phyloP scores from a whole-genome alignment of 2,888 invertebrate species.

The Pilophorus perplexus region DNA sequence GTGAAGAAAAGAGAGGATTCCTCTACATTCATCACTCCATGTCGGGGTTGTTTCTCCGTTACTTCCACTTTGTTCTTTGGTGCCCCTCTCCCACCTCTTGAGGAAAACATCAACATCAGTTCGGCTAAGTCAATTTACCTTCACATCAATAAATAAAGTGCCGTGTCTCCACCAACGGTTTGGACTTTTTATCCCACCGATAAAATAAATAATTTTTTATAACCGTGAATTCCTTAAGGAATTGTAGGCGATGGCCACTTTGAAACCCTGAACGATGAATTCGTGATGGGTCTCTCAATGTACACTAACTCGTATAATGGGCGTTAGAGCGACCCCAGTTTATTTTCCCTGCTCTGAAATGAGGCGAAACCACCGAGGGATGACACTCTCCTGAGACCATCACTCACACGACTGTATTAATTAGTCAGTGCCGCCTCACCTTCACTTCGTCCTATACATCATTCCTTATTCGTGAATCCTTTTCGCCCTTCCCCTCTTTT shows the following conservation, averaged over 20 bases:
- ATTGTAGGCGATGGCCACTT: too few species aligned
- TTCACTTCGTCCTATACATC: slow-evolving; percentile 31
- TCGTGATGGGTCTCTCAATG: too few species aligned
- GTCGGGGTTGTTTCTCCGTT: slow-evolving; percentile 34
- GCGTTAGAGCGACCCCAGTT: too few species aligned
- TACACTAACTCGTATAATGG: too few species aligned
- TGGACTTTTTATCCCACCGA: too few species aligned
- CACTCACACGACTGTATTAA: slow-evolving; percentile 36
- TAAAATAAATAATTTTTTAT: too few species aligned
- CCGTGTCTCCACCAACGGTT: too few species aligned
- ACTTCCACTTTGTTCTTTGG: slow-evolving; percentile 28
- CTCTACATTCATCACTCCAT: slow-evolving; percentile 36
- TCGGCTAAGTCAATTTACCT: slow-evolving; percentile 12
- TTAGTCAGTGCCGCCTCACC: slow-evolving; percentile 30
- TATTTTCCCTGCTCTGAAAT: not conserved
- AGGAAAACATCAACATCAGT: slow-evolving; percentile 34
- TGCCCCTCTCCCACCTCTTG: not conserved
- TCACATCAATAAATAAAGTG: too few species aligned
- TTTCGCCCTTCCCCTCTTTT: not conserved
- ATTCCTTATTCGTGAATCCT: not conserved
- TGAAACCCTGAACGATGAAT: too few species aligned
- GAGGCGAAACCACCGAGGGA: not conserved
- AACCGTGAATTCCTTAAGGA: too few species aligned
- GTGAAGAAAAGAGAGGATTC: slow-evolving; percentile 22
- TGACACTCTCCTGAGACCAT: slow-evolving; percentile 7